A percentile compares a stretch with the other conserved stretches of the same genome.
These are phyloP conservation scores for Typhlomys cinereus DNA, from an alignment of 2,113 vertebrate species.

Conservation along the genomic window DNA sequence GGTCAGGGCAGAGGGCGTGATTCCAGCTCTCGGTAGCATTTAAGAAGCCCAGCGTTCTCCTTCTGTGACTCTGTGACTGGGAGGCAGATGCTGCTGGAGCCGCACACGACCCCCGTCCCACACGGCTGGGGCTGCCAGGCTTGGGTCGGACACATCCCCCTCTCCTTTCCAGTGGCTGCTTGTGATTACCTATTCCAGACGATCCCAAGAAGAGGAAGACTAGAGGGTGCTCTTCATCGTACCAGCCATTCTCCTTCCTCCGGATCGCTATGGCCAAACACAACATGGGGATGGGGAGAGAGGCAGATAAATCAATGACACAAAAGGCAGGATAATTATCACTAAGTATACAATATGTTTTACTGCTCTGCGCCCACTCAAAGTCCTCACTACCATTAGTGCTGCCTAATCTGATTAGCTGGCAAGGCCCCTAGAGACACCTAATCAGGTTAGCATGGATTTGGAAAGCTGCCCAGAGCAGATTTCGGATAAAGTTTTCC, in stretches of 20 bases:
- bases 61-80: conserved; percentile 29
- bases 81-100: neutral
- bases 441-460: conserved; percentile 99
- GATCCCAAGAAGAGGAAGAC: conserved; percentile 98
- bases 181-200: conserved; percentile 94
- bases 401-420: conserved; percentile 96
- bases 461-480: conserved; percentile 90
- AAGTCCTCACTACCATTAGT: conserved; percentile 96
- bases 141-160: neutral
- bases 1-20: neutral
- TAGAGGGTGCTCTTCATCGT: conserved; percentile 97
- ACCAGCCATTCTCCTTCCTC: conserved; percentile 99
- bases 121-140: neutral
- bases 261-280: conserved; percentile 90
- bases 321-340: conserved; percentile 90
- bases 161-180: neutral
- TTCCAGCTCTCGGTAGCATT: neutral
- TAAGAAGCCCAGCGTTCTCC: neutral
- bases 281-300: conserved; percentile 76
- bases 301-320: conserved; percentile 91
- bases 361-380: conserved; percentile 89
- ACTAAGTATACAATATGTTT: conserved; percentile 92
- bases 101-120: neutral
- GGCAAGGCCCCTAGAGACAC: conserved; percentile 93
- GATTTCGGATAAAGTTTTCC: conserved; percentile 89